A percentile compares a stretch with the other conserved stretches of the same genome.
phyloP scores from a whole-genome alignment of 2,113 vertebrate species.

The Psittacara wagleri region DNA sequence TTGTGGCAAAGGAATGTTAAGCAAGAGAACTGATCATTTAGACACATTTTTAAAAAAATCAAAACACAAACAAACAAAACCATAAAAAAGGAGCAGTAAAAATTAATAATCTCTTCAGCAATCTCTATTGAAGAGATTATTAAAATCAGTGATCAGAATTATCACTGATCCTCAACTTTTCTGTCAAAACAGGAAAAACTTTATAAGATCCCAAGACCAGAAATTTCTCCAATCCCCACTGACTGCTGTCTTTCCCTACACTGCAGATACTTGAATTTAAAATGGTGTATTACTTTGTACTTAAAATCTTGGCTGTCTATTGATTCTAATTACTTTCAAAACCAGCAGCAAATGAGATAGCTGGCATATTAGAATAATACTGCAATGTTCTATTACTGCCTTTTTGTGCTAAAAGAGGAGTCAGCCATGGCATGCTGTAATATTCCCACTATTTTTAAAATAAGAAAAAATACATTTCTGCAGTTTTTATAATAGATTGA shows the following conservation, averaged over 20 bases:
- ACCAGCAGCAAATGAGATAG: constrained; percentile 35
- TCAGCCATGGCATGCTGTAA: background rate
- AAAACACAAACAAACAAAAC: background rate
- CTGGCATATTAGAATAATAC: constrained; percentile 2
- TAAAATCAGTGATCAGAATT: background rate
- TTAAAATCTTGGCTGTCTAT: constrained; percentile 31
- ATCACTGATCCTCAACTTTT: background rate
- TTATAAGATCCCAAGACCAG: background rate
- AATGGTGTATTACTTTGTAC: constrained; percentile 17
- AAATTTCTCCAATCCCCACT: background rate
- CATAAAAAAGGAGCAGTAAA: background rate
- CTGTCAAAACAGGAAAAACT: background rate
- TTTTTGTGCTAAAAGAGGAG: constrained; percentile 8
- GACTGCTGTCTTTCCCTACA: background rate
- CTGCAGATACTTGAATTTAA: constrained; percentile 19
- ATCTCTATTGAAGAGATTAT: background rate
- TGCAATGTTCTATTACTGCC: background rate
- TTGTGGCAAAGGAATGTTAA: background rate
- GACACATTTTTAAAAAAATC: background rate
- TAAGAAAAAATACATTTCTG: constrained; percentile 2
- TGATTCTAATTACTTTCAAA: constrained; percentile 51
- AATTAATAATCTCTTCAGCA: background rate
- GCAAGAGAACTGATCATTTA: background rate
- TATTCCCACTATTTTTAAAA: constrained; percentile 26
- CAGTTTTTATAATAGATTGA: background rate